These are phyloP conservation scores for Pseudomyrmex pallidus DNA, from an alignment of 1,140 invertebrate genomes.

Conservation along the genomic window DNA sequence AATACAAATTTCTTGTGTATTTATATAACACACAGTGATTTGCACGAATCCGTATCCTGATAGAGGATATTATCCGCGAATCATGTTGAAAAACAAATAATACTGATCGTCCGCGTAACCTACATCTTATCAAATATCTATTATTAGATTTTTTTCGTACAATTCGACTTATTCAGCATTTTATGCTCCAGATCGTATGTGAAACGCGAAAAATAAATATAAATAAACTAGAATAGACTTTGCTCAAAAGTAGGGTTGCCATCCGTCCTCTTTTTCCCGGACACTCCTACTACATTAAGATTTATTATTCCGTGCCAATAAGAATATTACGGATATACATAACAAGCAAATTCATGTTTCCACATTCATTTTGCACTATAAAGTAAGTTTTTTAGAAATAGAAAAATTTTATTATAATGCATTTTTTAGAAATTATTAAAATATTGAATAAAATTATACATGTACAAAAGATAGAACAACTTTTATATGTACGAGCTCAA, in stretches of 20 bases:
- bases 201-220: constrained; percentile 26
- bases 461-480: too few species aligned
- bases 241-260: too few species aligned
- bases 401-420: constrained; percentile 42
- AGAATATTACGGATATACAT: constrained; percentile 53
- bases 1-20: not conserved
- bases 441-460: too few species aligned
- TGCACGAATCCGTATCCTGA: not conserved
- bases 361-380: not conserved
- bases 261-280: too few species aligned
- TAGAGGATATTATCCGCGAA: not conserved
- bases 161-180: constrained; percentile 57
- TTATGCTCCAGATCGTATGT: constrained; percentile 25
- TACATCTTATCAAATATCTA: constrained; percentile 62
- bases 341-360: not conserved
- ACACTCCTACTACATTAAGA: not conserved
- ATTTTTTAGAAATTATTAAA: not conserved
- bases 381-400: too few species aligned
- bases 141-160: constrained; percentile 38
- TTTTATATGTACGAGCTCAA: too few species aligned
- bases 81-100: constrained; percentile 10
- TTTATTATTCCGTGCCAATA: constrained; percentile 62
- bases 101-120: constrained; percentile 44
- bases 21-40: not conserved
- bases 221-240: not conserved